Conservation (phyloP, 2,797 vertebrate genomes). For the Phaenicophaeus curvirostris region DNA sequence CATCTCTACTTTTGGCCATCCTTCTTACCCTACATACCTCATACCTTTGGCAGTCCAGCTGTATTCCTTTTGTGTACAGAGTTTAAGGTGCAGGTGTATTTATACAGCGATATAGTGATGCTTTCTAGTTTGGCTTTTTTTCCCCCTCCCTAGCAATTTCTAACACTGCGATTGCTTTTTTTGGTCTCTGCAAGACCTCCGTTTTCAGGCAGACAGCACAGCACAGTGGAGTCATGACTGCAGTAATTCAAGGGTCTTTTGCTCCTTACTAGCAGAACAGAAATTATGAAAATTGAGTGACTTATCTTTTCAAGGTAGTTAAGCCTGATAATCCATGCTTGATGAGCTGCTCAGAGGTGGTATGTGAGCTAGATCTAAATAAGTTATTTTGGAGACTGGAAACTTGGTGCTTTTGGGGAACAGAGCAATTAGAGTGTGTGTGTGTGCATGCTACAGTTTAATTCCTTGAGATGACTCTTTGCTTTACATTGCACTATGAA, state of each 20-base stretch:
- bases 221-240: not conserved
- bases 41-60: not conserved
- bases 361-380: not conserved
- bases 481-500: not conserved
- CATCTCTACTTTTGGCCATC: not conserved
- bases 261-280: not conserved
- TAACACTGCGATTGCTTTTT: not conserved
- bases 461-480: not conserved
- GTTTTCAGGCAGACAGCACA: not conserved
- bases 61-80: not conserved
- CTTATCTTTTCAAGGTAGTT: not conserved
- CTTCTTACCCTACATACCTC: not conserved
- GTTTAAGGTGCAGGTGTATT: not conserved
- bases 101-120: accelerated
- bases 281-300: not conserved
- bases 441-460: not conserved
- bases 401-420: not conserved
- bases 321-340: not conserved
- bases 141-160: not conserved
- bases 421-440: not conserved
- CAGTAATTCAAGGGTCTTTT: not conserved
- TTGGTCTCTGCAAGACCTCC: not conserved
- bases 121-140: not conserved
- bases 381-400: not conserved
- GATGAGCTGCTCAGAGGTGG: not conserved